These are phyloP conservation scores for Metacarcinus magister DNA, from an alignment of 2,888 invertebrate genomes.

Conservation along the genomic window DNA sequence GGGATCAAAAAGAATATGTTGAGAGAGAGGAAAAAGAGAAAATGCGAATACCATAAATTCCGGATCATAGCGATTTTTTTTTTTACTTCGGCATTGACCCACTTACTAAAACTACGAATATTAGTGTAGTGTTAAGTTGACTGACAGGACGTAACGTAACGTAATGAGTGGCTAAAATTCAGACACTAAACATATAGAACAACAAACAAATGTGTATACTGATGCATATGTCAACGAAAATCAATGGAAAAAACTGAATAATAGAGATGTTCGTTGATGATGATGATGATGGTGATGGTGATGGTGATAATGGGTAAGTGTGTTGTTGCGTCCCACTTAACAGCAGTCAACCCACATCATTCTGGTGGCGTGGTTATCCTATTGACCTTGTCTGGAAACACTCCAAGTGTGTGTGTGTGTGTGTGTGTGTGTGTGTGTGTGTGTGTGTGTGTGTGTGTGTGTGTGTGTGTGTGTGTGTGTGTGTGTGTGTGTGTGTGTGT, in stretches of 20 bases:
- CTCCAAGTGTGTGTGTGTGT: neutral
- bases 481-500: neutral
- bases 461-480: neutral
- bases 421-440: neutral
- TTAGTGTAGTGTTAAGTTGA: neutral
- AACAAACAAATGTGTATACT: neutral
- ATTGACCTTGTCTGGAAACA: neutral
- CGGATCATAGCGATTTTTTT: neutral
- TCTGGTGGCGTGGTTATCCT: neutral
- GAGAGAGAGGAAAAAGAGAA: too few species aligned
- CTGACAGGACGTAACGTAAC: neutral
- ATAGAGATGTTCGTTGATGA: neutral
- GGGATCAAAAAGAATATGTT: too few species aligned
- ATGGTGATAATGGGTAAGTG: neutral
- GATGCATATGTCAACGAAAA: neutral
- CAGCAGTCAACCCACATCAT: neutral
- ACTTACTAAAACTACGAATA: neutral
- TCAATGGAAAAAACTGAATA: too few species aligned
- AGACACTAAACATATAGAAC: neutral
- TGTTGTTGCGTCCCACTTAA: neutral
- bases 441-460: neutral
- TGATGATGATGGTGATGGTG: neutral
- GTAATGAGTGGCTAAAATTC: too few species aligned
- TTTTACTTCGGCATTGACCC: neutral
- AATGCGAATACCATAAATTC: too few species aligned